Conservation (phyloP, 92 coral and sea anemone genomes). For the Anthopleura xanthogrammica region DNA sequence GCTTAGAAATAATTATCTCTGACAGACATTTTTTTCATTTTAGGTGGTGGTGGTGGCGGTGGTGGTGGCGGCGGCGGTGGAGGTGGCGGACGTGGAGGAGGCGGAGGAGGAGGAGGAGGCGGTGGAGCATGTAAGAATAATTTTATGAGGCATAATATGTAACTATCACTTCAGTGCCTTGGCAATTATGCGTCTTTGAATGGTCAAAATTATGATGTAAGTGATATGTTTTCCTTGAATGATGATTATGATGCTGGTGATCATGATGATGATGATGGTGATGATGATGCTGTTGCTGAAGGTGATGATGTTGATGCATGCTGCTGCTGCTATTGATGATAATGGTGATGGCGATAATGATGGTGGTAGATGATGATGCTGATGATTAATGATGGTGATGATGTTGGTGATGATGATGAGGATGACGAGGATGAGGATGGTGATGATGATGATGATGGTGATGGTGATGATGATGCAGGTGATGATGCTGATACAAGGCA, state of each 20-base stretch:
- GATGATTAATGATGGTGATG: background rate
- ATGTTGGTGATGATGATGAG: background rate
- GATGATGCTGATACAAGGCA: background rate
- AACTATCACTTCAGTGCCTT: background rate
- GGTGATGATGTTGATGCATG: background rate
- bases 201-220: background rate
- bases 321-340: no score
- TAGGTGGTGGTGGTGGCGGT: constrained; percentile 39
- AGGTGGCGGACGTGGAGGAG: constrained; percentile 38
- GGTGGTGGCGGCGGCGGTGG: constrained; percentile 42
- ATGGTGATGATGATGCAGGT: background rate
- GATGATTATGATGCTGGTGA: background rate
- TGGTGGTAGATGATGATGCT: background rate
- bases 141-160: background rate
- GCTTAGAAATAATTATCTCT: background rate
- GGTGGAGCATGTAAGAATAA: constrained; percentile 26
- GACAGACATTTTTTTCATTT: background rate
- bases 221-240: no score
- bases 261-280: background rate
- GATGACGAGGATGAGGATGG: background rate
- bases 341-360: background rate
- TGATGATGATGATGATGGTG: background rate
- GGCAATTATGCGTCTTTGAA: background rate
- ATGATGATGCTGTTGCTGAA: background rate
- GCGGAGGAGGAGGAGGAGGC: constrained; percentile 40